A percentile compares a stretch with the other conserved stretches of the same genome.
Conservation (phyloP, 2,797 vertebrate genomes). For the Ispidina picta region DNA sequence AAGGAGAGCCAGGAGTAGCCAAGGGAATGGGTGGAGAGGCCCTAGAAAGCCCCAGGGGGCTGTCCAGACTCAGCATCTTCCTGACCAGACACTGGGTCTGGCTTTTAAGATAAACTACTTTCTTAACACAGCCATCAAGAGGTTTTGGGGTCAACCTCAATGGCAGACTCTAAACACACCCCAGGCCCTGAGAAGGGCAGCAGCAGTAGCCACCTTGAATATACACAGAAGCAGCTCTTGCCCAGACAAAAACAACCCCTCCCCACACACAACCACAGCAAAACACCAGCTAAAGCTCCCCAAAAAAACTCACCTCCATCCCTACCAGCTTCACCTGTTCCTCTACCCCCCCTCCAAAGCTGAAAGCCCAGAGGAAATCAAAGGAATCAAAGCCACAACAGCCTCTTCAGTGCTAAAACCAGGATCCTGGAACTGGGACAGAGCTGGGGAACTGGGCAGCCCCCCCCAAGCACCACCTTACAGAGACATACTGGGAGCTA, state of each 20-base stretch:
- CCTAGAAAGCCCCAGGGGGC: fast-evolving
- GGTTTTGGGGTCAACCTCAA: fast-evolving
- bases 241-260: background rate
- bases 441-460: background rate
- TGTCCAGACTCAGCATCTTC: background rate
- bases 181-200: background rate
- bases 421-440: fast-evolving
- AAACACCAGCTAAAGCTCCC: background rate
- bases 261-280: too few relatives aligned
- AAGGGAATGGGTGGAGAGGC: fast-evolving
- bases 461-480: fast-evolving
- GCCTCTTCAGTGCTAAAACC: background rate
- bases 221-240: background rate
- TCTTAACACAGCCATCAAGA: fast-evolving
- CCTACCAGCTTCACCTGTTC: fast-evolving
- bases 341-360: background rate
- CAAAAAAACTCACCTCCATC: background rate
- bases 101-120: background rate
- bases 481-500: fast-evolving
- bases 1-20: fast-evolving
- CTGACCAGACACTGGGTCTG: background rate
- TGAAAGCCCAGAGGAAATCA: background rate
- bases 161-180: fast-evolving
- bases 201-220: background rate
- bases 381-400: background rate